phyloP scores from a whole-genome alignment of 2,797 vertebrate species.

The Eidolon dupreanum region DNA sequence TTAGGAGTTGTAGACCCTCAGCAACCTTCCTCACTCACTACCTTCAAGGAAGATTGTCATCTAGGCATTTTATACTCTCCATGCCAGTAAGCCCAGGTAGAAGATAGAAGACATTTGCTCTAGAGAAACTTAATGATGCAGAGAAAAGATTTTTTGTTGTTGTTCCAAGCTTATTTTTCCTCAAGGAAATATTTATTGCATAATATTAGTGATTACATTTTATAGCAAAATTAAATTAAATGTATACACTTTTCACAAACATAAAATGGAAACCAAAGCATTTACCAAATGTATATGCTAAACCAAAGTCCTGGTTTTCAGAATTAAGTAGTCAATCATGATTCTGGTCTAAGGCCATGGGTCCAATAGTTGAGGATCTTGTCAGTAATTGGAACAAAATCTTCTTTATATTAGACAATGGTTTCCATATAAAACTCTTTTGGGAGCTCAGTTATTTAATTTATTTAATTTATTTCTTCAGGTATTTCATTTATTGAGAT shows the following conservation, averaged over 20 bases:
- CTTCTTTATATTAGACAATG: conserved; percentile 53
- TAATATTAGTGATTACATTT: conserved; percentile 9
- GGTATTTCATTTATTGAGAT: neutral
- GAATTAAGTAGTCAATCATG: conserved; percentile 62
- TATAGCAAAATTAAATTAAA: conserved; percentile 36
- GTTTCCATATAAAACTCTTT: conserved; percentile 63
- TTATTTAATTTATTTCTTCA: neutral
- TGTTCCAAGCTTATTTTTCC: conserved; percentile 15
- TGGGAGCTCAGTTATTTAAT: neutral
- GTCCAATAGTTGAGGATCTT: conserved; percentile 67
- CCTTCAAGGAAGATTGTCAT: neutral
- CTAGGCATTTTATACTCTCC: neutral
- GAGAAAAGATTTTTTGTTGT: neutral
- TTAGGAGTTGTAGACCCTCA: neutral
- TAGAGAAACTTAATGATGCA: neutral
- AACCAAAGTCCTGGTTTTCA: neutral
- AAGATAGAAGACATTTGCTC: neutral
- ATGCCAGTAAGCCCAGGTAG: neutral
- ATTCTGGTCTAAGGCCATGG: conserved; percentile 21
- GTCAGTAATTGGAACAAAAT: conserved; percentile 69
- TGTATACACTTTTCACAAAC: conserved; percentile 6
- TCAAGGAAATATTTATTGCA: conserved; percentile 42
- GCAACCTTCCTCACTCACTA: neutral
- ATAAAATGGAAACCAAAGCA: conserved; percentile 19
- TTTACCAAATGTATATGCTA: neutral